Evolutionary conservation across 2,888 invertebrate species (phyloP).

Genomic region (Lasioglossum calceatum): DNA sequence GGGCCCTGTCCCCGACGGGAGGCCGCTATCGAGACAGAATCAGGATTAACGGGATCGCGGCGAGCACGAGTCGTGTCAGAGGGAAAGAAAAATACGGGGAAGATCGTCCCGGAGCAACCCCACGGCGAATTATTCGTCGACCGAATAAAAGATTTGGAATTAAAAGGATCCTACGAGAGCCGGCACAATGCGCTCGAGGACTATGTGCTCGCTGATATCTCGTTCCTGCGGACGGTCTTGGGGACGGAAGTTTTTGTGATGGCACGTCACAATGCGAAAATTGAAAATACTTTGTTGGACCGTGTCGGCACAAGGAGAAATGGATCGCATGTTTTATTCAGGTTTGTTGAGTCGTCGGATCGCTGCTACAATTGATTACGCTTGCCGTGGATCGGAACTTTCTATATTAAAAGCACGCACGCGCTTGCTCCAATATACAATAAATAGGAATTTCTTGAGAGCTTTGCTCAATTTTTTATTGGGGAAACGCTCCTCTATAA

Average conservation of each 20-base stretch:
- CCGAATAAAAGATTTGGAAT: not conserved
- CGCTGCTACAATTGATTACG: not conserved
- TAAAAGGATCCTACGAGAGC: not conserved
- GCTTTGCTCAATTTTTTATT: too few relatives aligned
- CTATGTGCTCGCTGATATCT: not conserved
- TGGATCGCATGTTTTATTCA: not conserved
- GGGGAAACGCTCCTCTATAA: too few relatives aligned
- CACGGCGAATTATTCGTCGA: not conserved
- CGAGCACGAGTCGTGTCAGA: not conserved
- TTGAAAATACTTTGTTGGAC: not conserved
- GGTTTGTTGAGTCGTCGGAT: not conserved
- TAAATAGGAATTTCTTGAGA: not conserved
- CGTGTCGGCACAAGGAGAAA: not conserved
- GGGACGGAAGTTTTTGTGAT: not conserved
- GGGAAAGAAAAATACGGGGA: not conserved
- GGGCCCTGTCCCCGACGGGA: conserved; percentile 15
- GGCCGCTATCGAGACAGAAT: conserved; percentile 2
- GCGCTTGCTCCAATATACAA: not conserved
- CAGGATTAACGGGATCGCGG: conserved; percentile 11
- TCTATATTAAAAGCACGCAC: not conserved
- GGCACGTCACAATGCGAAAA: not conserved
- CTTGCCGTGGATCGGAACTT: not conserved
- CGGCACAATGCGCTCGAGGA: conserved; percentile 3
- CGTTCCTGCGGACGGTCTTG: not conserved
- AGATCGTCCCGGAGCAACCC: conserved; percentile 15